Evolutionary conservation across 1,140 invertebrate species (phyloP), one percentile per base, ranked within the genome.

Genomic region (Mercenaria mercenaria): DNA sequence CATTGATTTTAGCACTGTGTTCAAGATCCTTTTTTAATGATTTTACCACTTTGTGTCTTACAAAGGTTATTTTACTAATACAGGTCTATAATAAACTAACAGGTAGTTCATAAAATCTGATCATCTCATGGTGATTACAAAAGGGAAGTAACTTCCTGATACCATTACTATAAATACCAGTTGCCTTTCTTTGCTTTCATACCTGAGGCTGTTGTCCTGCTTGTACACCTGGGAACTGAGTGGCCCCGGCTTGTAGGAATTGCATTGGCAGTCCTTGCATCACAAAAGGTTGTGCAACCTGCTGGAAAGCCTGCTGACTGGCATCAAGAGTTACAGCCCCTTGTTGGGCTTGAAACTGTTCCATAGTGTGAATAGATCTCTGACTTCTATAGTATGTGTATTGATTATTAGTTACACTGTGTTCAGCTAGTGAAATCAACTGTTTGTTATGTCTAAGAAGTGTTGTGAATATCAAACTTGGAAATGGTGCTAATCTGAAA

Each of bases 251-350:
- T 26, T 89, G 88, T 10, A 89, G 47, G 41, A 91, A 88, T 77
- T 91, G 90, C 52, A 90, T 64, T 4, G 90, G 82, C 1, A 86
- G 32, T 18, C 82, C 79, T 29, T 89, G 89, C 47, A 91, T 61
- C 32, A 91, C 89, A 34, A 92, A 76, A 32, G 88, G 87, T 41
- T 91, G 93, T 50, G 61, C 89, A 77, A 90, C 88, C 80, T 89
- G 90, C 56, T 76, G 91, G 84, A 79, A 90, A 32, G 90, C 90
- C 41, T 93, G 91, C 92, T 94, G 94, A 77, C 88, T 91, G 41
- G 93, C 89, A 43, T 86, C 61, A 39, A 83, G 59, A 88, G 81
- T 83, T 67, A 88, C 61, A 15, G 76, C 77, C 61, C 76, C 86
- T 81, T 67, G 86, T 34, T 88, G 86, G 26, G 56, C 10, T 43